Percentiles rank a stretch among this genome's conserved stretches.
phyloP scores from a whole-genome alignment of 2,113 vertebrate species.

The Sorex araneus region DNA sequence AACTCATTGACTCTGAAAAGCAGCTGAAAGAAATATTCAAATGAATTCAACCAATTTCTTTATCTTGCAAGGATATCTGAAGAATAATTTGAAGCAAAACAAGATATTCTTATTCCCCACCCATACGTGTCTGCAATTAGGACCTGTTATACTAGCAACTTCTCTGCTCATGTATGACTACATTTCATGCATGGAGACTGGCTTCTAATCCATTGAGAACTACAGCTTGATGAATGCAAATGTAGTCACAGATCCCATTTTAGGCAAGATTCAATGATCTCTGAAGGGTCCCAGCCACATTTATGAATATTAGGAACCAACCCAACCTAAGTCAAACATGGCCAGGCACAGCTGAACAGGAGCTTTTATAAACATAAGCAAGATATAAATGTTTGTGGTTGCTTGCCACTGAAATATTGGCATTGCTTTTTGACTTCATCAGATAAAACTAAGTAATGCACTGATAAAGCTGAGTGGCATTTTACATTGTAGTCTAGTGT shows the following conservation, averaged over 20 bases:
- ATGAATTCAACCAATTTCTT: constrained; percentile 56
- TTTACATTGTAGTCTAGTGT: not conserved
- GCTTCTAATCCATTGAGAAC: constrained; percentile 3
- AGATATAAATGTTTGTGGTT: constrained; percentile 18
- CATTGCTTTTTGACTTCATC: not conserved
- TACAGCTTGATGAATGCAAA: constrained; percentile 11
- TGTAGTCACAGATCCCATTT: not conserved
- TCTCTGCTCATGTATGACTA: not conserved
- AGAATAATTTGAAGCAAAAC: constrained; percentile 57
- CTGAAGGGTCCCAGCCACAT: not conserved
- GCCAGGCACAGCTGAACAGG: not conserved
- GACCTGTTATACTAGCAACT: constrained; percentile 48
- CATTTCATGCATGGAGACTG: not conserved
- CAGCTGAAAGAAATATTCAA: constrained; percentile 62
- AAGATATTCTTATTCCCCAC: constrained; percentile 55
- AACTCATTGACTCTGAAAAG: constrained; percentile 58
- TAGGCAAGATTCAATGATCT: not conserved
- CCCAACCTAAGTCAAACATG: not conserved
- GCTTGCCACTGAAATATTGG: not conserved
- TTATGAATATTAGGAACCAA: not conserved
- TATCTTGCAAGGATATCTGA: constrained; percentile 68
- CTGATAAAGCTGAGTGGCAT: not conserved
- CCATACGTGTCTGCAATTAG: constrained; percentile 61
- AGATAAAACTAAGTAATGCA: not conserved
- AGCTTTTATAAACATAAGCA: not conserved